These are phyloP conservation scores for Prunella strophiata DNA, from an alignment of 2,797 vertebrate genomes.

Conservation along the genomic window DNA sequence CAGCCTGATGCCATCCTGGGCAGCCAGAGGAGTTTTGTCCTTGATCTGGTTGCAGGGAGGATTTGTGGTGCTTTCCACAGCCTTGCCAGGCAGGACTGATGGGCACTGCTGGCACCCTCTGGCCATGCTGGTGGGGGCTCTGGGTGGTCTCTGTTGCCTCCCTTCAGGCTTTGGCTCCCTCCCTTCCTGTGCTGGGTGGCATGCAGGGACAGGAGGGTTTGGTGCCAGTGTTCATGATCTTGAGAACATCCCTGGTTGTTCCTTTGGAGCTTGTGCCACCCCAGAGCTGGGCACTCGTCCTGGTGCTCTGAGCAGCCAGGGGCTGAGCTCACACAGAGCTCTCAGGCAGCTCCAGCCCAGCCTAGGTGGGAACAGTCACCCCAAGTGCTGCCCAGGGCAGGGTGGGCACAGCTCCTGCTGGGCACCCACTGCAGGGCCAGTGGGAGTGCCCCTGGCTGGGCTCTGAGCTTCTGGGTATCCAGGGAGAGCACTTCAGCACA, in stretches of 20 bases:
- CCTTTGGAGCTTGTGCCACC: background rate
- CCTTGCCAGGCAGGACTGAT: accelerated
- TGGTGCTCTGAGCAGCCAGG: background rate
- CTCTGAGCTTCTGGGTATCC: background rate
- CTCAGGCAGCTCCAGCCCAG: accelerated
- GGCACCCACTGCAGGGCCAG: background rate
- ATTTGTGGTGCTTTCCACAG: background rate
- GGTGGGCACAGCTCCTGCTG: background rate
- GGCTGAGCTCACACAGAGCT: background rate
- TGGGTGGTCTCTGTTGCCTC: background rate
- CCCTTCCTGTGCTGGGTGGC: accelerated
- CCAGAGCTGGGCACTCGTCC: accelerated
- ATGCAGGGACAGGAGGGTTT: background rate
- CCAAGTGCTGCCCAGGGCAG: background rate
- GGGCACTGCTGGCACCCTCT: accelerated
- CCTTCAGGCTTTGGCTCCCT: background rate
- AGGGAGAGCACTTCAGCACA: background rate
- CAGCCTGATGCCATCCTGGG: background rate
- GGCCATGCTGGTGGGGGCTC: accelerated
- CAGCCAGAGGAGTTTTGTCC: background rate
- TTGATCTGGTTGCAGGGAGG: background rate
- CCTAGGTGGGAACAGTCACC: background rate
- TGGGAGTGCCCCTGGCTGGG: accelerated
- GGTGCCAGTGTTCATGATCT: background rate
- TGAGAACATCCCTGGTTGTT: accelerated